A percentile compares a stretch with the other conserved stretches of the same genome.
Conservation (phyloP, 92 coral and sea anemone species). For the Epizoanthus stellaris region DNA sequence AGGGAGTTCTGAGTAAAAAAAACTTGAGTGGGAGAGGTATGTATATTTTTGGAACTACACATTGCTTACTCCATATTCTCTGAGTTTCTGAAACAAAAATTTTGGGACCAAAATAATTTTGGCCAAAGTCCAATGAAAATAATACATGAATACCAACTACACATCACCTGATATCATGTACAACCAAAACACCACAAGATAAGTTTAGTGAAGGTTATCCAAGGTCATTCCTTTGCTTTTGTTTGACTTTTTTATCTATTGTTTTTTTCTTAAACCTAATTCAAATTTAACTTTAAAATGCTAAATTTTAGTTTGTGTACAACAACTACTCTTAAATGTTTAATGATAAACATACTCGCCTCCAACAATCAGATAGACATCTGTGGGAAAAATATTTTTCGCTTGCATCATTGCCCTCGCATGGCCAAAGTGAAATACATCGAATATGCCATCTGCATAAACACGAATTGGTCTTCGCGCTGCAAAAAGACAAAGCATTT, state of each 20-base stretch:
- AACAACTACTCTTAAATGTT: background rate
- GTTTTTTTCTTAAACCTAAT: too few relatives aligned
- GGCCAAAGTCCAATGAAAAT: conserved; percentile 18
- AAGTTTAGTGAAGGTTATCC: too few relatives aligned
- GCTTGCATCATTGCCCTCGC: conserved; percentile 97
- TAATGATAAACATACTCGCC: conserved; percentile 53
- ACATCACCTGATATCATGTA: conserved; percentile 24
- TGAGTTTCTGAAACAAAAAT: conserved; percentile 17
- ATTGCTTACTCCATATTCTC: background rate
- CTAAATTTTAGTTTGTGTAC: background rate
- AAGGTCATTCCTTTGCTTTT: too few relatives aligned
- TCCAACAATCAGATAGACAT: conserved; percentile 95
- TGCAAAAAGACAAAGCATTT: conserved; percentile 42
- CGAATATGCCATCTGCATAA: conserved; percentile 95
- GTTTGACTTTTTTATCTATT: too few relatives aligned
- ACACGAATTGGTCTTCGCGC: conserved; percentile 95
- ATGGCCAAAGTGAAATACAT: conserved; percentile 93
- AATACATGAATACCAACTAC: background rate
- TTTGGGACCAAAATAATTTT: background rate
- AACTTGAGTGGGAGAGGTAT: too few relatives aligned
- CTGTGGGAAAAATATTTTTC: conserved; percentile 81
- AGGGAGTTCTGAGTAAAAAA: too few relatives aligned
- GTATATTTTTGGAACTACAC: too few relatives aligned
- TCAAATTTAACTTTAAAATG: background rate
- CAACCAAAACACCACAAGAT: background rate